These are phyloP conservation scores for Limnephilus rhombicus DNA, from an alignment of 2,888 invertebrate species.

Conservation along the genomic window DNA sequence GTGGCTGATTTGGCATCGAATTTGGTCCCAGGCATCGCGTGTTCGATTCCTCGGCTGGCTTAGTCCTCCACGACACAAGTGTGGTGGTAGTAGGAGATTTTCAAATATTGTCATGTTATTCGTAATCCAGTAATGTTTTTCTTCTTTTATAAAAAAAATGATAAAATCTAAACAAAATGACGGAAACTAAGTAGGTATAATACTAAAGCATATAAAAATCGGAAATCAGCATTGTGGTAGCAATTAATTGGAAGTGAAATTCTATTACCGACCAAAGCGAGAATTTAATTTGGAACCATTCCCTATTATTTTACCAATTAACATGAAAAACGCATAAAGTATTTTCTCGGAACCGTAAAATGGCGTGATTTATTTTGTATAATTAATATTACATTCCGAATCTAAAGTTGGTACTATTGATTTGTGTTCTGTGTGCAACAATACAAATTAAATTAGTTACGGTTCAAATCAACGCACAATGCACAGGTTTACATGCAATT, in stretches of 20 bases:
- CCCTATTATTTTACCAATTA: neutral
- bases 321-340: neutral
- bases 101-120: too few relatives aligned
- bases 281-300: neutral
- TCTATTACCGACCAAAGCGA: neutral
- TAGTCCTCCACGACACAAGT: too few relatives aligned
- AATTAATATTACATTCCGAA: neutral
- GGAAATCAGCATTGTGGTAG: neutral
- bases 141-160: too few relatives aligned
- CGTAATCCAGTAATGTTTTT: too few relatives aligned
- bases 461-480: neutral
- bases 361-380: neutral
- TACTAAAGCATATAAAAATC: neutral
- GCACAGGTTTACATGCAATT: neutral
- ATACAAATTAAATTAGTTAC: neutral
- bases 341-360: neutral
- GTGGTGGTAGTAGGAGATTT: too few relatives aligned
- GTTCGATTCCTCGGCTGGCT: too few relatives aligned
- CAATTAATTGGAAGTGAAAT: neutral
- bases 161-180: too few relatives aligned
- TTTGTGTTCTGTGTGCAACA: neutral
- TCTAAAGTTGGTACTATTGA: neutral
- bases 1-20: too few relatives aligned
- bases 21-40: too few relatives aligned
- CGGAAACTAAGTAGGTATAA: neutral